These are phyloP conservation scores for Cotesia congregata DNA, from an alignment of 2,888 invertebrate species.

Conservation along the genomic window DNA sequence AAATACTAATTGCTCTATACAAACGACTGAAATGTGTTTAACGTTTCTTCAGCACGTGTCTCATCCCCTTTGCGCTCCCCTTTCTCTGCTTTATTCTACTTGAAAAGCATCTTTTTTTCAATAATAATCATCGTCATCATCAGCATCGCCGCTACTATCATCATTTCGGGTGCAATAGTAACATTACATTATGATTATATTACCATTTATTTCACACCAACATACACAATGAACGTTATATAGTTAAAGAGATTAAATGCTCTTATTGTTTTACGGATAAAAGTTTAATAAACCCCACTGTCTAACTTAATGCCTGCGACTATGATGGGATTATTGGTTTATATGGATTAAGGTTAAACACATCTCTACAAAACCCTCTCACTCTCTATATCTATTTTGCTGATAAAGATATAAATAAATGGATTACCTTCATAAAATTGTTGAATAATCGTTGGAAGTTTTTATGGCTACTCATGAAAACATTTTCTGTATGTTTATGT, in stretches of 20 bases:
- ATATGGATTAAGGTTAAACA: slow-evolving; percentile 10
- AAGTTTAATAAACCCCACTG: background rate
- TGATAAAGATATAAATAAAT: background rate
- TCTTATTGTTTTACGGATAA: slow-evolving; percentile 16
- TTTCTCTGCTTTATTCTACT: slow-evolving; percentile 1
- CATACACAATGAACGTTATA: background rate
- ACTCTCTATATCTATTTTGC: slow-evolving; percentile 1
- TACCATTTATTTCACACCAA: background rate
- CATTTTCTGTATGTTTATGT: no score
- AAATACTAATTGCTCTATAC: slow-evolving; percentile 67
- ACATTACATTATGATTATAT: background rate
- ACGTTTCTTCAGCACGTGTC: slow-evolving; percentile 57
- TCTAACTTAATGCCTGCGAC: background rate
- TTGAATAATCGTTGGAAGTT: no score
- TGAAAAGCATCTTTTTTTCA: background rate
- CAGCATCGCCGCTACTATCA: background rate
- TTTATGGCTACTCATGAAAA: no score
- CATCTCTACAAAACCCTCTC: slow-evolving; percentile 10
- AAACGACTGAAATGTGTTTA: slow-evolving; percentile 63
- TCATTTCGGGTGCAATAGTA: background rate
- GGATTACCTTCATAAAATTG: background rate
- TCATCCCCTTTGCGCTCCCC: slow-evolving; percentile 32
- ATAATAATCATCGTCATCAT: slow-evolving; percentile 2
- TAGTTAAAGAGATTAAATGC: slow-evolving; percentile 17
- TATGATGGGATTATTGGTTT: slow-evolving; percentile 15